These are phyloP conservation scores for Ceratosolen fusciceps DNA, from an alignment of 1,140 invertebrate species.

Conservation along the genomic window DNA sequence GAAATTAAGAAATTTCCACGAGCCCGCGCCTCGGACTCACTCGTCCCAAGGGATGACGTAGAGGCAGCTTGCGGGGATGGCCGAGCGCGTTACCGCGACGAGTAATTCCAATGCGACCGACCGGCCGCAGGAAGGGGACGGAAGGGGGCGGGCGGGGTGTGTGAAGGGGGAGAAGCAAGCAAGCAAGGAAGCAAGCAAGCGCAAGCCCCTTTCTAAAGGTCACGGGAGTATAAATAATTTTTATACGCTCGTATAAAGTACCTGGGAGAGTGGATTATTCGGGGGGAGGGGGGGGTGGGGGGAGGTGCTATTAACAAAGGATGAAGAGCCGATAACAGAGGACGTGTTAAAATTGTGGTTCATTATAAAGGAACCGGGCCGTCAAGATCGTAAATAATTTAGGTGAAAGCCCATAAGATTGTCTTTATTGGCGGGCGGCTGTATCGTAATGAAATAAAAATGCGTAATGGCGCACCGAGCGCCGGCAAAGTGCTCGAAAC, in stretches of 20 bases:
- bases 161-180: background rate
- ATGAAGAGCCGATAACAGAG: background rate
- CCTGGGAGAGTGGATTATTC: constrained; percentile 48
- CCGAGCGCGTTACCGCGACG: background rate
- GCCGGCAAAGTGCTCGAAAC: constrained; percentile 3
- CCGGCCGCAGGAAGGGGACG: too few species aligned
- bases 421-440: constrained; percentile 10
- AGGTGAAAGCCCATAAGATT: constrained; percentile 21
- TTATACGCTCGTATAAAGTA: constrained; percentile 48
- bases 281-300: background rate
- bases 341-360: background rate
- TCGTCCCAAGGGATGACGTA: too few species aligned
- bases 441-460: constrained; percentile 27
- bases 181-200: background rate
- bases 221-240: constrained; percentile 9
- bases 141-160: too few species aligned
- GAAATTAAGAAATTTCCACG: background rate
- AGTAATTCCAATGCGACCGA: too few species aligned
- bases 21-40: too few species aligned
- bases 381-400: constrained; percentile 35
- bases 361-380: background rate
- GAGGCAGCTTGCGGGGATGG: background rate
- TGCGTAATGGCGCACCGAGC: background rate
- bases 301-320: constrained; percentile 23
- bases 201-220: background rate